Evolutionary conservation across 2,797 vertebrate genomes (phyloP).

Genomic region (Ceryle rudis): DNA sequence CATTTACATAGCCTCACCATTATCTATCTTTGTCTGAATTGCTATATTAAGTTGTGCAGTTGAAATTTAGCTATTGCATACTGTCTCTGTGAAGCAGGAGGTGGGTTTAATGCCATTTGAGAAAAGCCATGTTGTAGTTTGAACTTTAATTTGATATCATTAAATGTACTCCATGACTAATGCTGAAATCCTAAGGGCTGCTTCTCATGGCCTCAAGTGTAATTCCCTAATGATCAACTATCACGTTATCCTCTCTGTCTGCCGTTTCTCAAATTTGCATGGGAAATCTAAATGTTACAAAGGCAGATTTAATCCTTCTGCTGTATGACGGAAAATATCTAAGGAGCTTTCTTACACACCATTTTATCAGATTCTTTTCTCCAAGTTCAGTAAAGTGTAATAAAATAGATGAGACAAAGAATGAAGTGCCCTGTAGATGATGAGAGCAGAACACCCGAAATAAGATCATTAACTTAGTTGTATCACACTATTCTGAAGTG

Average conservation of each 20-base stretch:
- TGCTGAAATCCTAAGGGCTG: background rate
- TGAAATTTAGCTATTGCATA: background rate
- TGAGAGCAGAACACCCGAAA: background rate
- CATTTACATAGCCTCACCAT: background rate
- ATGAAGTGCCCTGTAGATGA: background rate
- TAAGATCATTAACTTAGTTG: background rate
- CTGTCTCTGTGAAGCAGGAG: background rate
- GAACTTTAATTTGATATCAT: conserved; percentile 21
- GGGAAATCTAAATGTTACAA: background rate
- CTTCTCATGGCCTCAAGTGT: conserved; percentile 9
- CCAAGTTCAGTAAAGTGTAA: background rate
- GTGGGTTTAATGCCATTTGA: background rate
- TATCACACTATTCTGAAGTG: background rate
- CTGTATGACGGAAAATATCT: background rate
- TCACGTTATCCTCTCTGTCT: background rate
- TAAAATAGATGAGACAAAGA: background rate
- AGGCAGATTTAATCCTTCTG: background rate
- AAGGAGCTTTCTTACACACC: background rate
- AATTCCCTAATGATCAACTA: background rate
- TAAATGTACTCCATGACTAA: conserved; percentile 26
- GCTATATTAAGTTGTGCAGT: background rate
- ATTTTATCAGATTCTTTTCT: background rate
- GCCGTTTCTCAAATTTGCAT: background rate
- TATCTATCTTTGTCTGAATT: background rate
- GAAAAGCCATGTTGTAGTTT: conserved; percentile 9